These are phyloP conservation scores for Andricus curvator DNA, from an alignment of 2,888 invertebrate species.

Conservation along the genomic window DNA sequence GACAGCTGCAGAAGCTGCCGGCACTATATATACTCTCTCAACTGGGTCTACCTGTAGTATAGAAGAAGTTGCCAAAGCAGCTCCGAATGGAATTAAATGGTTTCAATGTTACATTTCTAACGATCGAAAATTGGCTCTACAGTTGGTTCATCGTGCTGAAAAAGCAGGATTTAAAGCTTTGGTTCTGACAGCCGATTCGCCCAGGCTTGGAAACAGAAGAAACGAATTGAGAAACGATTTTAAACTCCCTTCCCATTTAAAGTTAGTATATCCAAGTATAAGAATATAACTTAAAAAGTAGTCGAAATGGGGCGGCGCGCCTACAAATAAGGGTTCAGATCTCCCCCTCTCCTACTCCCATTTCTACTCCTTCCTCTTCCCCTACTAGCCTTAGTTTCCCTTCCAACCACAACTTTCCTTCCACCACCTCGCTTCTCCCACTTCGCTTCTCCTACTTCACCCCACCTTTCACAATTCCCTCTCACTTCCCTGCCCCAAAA, in stretches of 20 bases:
- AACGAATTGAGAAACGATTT: slow-evolving; percentile 94
- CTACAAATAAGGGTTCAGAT: too few species aligned
- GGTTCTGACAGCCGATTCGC: slow-evolving; percentile 93
- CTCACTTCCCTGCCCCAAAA: too few species aligned
- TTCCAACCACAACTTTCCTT: too few species aligned
- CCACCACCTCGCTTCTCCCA: too few species aligned
- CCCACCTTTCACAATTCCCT: too few species aligned
- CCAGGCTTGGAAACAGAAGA: slow-evolving; percentile 88
- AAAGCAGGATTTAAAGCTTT: slow-evolving; percentile 91
- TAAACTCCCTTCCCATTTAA: slow-evolving; percentile 88
- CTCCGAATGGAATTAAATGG: slow-evolving; percentile 90
- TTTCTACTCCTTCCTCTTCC: too few species aligned
- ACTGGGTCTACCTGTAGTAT: slow-evolving; percentile 92
- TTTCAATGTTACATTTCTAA: slow-evolving; percentile 95
- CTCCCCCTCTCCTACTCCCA: too few species aligned
- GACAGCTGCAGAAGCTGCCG: slow-evolving; percentile 87
- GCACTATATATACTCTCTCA: slow-evolving; percentile 89
- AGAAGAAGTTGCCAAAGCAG: slow-evolving; percentile 90
- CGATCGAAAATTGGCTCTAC: slow-evolving; percentile 86
- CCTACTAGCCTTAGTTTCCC: too few species aligned
- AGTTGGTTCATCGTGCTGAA: slow-evolving; percentile 89
- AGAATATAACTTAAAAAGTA: too few species aligned
- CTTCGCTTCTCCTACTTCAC: too few species aligned
- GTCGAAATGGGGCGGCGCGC: too few species aligned
- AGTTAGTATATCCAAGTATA: slow-evolving; percentile 76